Percentiles rank a stretch among this genome's conserved stretches.
Evolutionary conservation across 2,888 invertebrate species (phyloP).

Genomic region (Acrobasis repandana): DNA sequence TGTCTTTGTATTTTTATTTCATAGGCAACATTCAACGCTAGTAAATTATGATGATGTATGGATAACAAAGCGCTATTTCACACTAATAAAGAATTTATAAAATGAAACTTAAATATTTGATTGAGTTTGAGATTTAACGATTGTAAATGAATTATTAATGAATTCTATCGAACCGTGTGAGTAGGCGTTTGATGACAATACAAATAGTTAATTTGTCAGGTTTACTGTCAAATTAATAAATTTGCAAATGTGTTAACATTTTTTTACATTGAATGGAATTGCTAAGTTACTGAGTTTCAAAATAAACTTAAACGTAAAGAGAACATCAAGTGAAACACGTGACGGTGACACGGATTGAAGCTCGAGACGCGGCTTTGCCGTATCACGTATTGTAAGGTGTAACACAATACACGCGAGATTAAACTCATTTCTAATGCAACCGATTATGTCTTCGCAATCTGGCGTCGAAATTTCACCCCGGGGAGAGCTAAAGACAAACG

Average conservation of each 20-base stretch:
- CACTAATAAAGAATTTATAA: not conserved
- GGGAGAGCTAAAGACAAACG: slow-evolving; percentile 39
- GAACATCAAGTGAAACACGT: slow-evolving; percentile 12
- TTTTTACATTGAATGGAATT: not conserved
- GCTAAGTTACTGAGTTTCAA: not conserved
- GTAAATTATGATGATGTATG: slow-evolving; percentile 26
- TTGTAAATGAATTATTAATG: slow-evolving; percentile 12
- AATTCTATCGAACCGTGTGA: not conserved
- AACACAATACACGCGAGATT: slow-evolving; percentile 43
- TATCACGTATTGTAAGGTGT: slow-evolving; percentile 25
- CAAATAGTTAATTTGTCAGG: slow-evolving; percentile 1
- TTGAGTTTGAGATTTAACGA: not conserved
- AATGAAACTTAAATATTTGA: slow-evolving; percentile 7
- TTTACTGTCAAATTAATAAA: not conserved
- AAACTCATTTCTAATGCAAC: slow-evolving; percentile 56
- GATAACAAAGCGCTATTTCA: slow-evolving; percentile 15
- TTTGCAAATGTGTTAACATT: not conserved
- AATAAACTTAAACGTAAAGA: slow-evolving; percentile 2
- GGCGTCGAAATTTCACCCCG: slow-evolving; percentile 46
- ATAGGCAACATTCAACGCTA: slow-evolving; percentile 25
- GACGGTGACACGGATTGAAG: slow-evolving; percentile 23
- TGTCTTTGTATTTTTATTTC: slow-evolving; percentile 51
- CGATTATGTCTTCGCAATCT: slow-evolving; percentile 53
- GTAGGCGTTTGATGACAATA: slow-evolving; percentile 11
- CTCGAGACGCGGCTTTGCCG: slow-evolving; percentile 24